Evolutionary conservation across 2,797 vertebrate genomes (phyloP).

Genomic region (Tragelaphus eurycerus): DNA sequence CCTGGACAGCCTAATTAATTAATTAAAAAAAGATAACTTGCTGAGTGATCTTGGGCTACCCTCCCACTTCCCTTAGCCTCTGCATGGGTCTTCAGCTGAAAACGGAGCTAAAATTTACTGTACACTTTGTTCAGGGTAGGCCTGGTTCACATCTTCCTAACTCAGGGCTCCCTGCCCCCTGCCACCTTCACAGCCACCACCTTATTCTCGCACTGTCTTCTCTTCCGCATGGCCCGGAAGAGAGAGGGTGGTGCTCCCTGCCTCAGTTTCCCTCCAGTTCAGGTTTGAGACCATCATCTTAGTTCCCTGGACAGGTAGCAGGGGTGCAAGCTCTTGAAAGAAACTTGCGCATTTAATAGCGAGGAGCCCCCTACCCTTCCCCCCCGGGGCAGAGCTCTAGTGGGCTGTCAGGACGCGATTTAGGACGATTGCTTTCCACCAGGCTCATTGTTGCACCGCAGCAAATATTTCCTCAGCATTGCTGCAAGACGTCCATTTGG

Average conservation of each 20-base stretch:
- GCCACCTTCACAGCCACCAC: neutral
- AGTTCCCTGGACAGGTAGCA: neutral
- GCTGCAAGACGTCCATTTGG: conserved; percentile 79
- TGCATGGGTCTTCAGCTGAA: neutral
- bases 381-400: neutral
- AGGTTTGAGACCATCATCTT: neutral
- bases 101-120: no score
- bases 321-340: neutral
- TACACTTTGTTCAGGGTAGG: no score
- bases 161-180: neutral
- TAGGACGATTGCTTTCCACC: conserved; percentile 78
- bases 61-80: neutral
- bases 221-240: neutral
- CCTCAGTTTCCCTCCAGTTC: neutral
- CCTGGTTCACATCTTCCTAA: neutral
- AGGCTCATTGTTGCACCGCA: conserved; percentile 79
- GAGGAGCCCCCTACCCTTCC: neutral
- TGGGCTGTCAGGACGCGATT: conserved; percentile 79
- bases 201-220: neutral
- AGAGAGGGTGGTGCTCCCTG: neutral
- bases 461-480: conserved; percentile 84
- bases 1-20: neutral
- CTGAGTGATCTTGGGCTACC: neutral
- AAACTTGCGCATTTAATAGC: accelerated
- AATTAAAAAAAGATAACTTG: neutral